Conservation (phyloP, 2,888 invertebrate species). For the Latheticus oryzae region DNA sequence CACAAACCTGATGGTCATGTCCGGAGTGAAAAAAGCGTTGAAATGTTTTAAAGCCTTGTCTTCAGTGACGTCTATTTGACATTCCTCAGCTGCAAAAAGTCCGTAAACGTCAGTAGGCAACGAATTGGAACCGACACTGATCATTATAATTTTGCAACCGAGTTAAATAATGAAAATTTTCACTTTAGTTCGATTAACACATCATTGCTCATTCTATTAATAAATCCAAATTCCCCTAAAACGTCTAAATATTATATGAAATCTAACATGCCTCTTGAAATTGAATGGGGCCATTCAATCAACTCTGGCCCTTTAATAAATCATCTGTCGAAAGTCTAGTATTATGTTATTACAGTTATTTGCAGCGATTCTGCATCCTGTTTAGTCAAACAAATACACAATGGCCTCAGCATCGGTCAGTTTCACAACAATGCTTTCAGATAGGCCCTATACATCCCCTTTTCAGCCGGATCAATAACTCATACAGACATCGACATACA, state of each 20-base stretch:
- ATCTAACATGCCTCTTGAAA: conserved; percentile 41
- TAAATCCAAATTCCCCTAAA: conserved; percentile 42
- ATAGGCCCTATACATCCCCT: conserved; percentile 45
- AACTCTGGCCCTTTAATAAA: conserved; percentile 58
- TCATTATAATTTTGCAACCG: too few species aligned
- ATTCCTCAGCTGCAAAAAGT: too few species aligned
- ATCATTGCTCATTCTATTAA: conserved; percentile 30
- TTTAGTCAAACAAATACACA: conserved; percentile 58
- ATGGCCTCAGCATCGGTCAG: conserved; percentile 61
- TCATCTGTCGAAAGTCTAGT: conserved; percentile 60
- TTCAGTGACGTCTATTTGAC: background rate
- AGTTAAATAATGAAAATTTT: too few species aligned
- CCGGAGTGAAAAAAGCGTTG: background rate
- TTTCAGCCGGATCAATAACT: conserved; percentile 32
- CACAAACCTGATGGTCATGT: conserved; percentile 3
- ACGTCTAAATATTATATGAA: conserved; percentile 44
- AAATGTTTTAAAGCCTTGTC: too few species aligned
- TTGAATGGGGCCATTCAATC: conserved; percentile 38
- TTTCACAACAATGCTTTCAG: conserved; percentile 47
- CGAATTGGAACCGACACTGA: conserved; percentile 1
- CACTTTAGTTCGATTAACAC: conserved; percentile 38
- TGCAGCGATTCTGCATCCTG: conserved; percentile 63
- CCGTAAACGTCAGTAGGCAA: conserved; percentile 3
- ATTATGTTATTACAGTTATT: conserved; percentile 63
- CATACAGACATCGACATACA: conserved; percentile 17